Evolutionary conservation across 2,888 invertebrate species (phyloP).

Genomic region (Anagyrus pseudococci): DNA sequence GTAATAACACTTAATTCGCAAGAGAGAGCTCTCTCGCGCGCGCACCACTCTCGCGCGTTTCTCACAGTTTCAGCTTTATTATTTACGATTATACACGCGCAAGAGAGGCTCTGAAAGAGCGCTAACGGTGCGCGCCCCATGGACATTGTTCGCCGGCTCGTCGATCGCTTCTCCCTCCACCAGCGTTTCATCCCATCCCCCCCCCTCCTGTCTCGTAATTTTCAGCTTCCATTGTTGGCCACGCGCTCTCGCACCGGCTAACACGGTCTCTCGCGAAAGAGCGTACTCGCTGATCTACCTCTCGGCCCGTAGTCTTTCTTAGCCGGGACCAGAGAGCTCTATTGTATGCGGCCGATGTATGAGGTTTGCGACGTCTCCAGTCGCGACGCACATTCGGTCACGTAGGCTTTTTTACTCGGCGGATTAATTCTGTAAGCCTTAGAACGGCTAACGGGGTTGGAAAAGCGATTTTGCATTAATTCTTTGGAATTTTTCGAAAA

Average conservation of each 20-base stretch:
- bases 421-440: too few species aligned
- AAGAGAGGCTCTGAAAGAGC: neutral
- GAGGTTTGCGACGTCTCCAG: too few species aligned
- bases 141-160: neutral
- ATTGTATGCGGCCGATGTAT: too few species aligned
- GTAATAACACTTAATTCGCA: neutral
- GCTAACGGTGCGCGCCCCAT: neutral
- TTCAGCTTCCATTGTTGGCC: conserved; percentile 31
- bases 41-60: neutral
- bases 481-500: too few species aligned
- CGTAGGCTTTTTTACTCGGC: too few species aligned
- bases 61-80: neutral
- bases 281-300: too few species aligned
- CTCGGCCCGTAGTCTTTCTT: too few species aligned
- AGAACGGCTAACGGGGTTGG: too few species aligned
- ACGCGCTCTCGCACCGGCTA: neutral
- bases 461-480: too few species aligned
- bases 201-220: conserved; percentile 17
- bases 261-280: too few species aligned
- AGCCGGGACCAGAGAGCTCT: too few species aligned
- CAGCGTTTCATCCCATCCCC: neutral
- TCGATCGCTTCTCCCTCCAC: conserved; percentile 9
- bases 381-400: too few species aligned
- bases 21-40: neutral
- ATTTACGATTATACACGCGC: neutral